phyloP scores from a whole-genome alignment of 35 echinoderm and acorn worm genomes.

The Ptychodera flava region DNA sequence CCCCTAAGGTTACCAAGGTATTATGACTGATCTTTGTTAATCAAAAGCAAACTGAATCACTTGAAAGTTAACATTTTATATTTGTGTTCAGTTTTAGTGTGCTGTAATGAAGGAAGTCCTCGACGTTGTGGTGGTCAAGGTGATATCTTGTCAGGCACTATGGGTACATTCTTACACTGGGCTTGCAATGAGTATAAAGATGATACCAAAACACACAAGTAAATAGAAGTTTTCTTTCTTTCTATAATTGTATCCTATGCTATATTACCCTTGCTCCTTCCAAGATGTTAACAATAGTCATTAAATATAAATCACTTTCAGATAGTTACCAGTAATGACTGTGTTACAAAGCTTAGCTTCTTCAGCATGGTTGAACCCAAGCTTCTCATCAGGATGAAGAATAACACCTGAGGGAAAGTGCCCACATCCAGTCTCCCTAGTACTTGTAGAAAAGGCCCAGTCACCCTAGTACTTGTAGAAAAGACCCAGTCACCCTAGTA shows the following conservation, averaged over 20 bases:
- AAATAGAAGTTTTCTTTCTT: neutral
- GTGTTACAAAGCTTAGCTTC: neutral
- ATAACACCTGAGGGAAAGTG: too few species aligned
- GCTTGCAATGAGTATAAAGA: conserved; percentile 46
- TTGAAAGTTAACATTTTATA: too few species aligned
- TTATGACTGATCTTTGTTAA: too few species aligned
- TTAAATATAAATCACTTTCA: neutral
- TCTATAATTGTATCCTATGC: neutral
- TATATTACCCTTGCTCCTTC: neutral
- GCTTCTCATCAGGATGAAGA: too few species aligned
- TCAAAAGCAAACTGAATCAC: too few species aligned
- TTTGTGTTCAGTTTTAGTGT: conserved; percentile 89
- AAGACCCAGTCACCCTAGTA: too few species aligned
- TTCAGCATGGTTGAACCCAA: too few species aligned
- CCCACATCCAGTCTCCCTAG: too few species aligned
- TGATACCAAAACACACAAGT: conserved; percentile 3
- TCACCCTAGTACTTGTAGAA: too few species aligned
- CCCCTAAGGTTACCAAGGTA: too few species aligned
- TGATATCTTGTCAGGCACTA: conserved; percentile 79
- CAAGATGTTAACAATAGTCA: neutral
- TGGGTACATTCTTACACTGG: conserved; percentile 84
- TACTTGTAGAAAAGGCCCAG: too few species aligned
- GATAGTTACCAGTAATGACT: neutral
- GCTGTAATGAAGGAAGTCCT: conserved; percentile 59
- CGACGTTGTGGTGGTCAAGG: conserved; percentile 91